Evolutionary conservation across 1,140 invertebrate species (phyloP).

Genomic region (Panagrolaimus sp.): DNA sequence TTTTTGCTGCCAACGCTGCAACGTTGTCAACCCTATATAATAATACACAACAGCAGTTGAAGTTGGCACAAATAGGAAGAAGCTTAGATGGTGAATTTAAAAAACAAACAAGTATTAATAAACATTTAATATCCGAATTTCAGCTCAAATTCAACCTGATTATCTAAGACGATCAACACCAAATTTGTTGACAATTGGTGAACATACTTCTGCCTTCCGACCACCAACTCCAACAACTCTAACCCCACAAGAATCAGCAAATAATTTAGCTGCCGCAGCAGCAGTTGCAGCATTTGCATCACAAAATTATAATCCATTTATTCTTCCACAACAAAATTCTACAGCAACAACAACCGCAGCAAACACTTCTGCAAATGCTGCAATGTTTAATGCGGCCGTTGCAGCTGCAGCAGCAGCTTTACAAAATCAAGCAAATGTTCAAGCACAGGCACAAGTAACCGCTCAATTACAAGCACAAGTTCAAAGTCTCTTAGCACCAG

Average conservation of each 20-base stretch:
- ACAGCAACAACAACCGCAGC: neutral
- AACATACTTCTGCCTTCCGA: conserved; percentile 9
- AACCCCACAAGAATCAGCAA: no score
- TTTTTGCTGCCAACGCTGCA: neutral
- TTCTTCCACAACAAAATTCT: neutral
- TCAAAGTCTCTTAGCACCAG: no score
- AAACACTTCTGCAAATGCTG: neutral
- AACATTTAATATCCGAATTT: conserved; percentile 3
- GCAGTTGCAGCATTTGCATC: neutral
- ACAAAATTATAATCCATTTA: neutral
- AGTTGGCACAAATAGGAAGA: conserved; percentile 28
- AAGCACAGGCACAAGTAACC: neutral
- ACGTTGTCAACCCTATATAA: conserved; percentile 19
- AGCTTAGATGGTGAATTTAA: conserved; percentile 30
- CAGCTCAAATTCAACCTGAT: conserved; percentile 31
- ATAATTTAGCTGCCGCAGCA: neutral
- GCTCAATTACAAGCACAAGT: neutral
- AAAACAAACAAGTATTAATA: no score
- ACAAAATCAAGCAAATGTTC: no score
- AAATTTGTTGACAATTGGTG: conserved; percentile 17
- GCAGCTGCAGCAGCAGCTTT: neutral
- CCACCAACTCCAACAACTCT: conserved; percentile 14
- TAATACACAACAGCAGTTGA: conserved; percentile 30
- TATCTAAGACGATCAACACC: conserved; percentile 29
- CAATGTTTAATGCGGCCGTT: conserved; percentile 3